A percentile compares a stretch with the other conserved stretches of the same genome.
These are phyloP conservation scores for Sinotaia quadrata DNA, from an alignment of 2,888 invertebrate genomes.

Conservation along the genomic window DNA sequence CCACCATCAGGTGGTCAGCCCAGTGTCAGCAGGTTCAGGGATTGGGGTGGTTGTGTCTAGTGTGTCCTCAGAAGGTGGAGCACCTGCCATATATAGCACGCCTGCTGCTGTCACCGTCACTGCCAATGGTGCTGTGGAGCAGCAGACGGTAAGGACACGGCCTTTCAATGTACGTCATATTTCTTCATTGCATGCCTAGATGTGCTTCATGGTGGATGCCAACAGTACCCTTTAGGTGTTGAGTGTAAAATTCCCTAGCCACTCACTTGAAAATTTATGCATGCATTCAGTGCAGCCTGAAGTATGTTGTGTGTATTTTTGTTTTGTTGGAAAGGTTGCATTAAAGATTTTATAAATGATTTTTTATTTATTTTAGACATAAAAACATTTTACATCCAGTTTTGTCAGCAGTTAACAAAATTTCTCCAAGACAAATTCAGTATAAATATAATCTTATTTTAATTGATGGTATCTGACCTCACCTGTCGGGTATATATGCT, in stretches of 20 bases:
- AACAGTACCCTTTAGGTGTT: not conserved
- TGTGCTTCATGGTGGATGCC: conserved; percentile 24
- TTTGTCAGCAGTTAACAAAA: too few relatives aligned
- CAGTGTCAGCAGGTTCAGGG: conserved; percentile 51
- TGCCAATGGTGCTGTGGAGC: conserved; percentile 77
- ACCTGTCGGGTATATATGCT: too few relatives aligned
- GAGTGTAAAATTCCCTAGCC: conserved; percentile 1
- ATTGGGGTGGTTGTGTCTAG: conserved; percentile 45
- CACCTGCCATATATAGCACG: conserved; percentile 56
- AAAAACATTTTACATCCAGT: too few relatives aligned
- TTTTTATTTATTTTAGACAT: too few relatives aligned
- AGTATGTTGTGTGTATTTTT: not conserved
- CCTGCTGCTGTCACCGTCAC: conserved; percentile 66
- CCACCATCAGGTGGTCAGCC: conserved; percentile 60
- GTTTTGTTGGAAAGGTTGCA: not conserved
- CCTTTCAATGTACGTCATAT: conserved; percentile 57
- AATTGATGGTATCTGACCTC: too few relatives aligned
- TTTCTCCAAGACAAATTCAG: too few relatives aligned
- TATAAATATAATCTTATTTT: too few relatives aligned
- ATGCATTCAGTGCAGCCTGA: conserved; percentile 10
- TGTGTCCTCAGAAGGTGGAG: conserved; percentile 50
- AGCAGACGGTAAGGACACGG: conserved; percentile 75
- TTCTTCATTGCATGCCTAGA: conserved; percentile 30
- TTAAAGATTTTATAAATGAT: too few relatives aligned
- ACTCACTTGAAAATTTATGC: not conserved